Base-by-base conservation (phyloP, 2,113 vertebrate species). In the Melanocharis versteri region DNA sequence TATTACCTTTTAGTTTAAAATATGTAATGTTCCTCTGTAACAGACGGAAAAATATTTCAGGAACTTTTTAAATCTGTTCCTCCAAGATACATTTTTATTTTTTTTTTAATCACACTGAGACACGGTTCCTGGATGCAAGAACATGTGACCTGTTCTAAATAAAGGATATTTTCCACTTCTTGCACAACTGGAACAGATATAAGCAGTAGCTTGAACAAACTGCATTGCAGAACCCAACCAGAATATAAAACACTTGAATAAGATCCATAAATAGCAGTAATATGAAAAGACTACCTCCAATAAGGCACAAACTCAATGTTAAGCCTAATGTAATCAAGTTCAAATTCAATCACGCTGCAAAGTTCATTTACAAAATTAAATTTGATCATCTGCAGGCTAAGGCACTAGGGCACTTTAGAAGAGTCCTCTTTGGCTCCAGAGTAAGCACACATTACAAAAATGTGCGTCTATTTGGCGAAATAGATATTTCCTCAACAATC, bases 141-240 rank as follows among this genome's bases (percentile, higher is more conserved):
- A 96, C 98, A 98, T 98, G 98, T 98, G 98, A 98, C 97, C 96
- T 96, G 97, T 98, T 98, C 98, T 98, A 98, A 98, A 98, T 98
- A 98, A 98, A 98, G 98, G 97, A 98, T 98, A 98, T 98, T 98
- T 98, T 98, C 98, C 98, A 98, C 98, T 98, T 98, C 98, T 98
- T 98, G 98, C 98, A 98, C 98, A 98, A 98, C 97, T 98, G 97
- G 98, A 98, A 97, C 97, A 98, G 97, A 98, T 98, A 98, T 98
- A 98, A 98, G 98, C 98, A 98, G 98, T 96, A 98, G 97, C 95
- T 96, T 97, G 97, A 97, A 95, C 97, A 97, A 97, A 98, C 96
- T 96, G 97, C 97, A 97, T 86, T 96, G 97, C 96, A 98, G 97
- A 97, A 94, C 96, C 96, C 96, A 93, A 95, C 82, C 83, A 93